Evolutionary conservation across 1,140 invertebrate species (phyloP), one percentile per base, ranked within the genome.

Genomic region (Drosophila gunungcola): DNA sequence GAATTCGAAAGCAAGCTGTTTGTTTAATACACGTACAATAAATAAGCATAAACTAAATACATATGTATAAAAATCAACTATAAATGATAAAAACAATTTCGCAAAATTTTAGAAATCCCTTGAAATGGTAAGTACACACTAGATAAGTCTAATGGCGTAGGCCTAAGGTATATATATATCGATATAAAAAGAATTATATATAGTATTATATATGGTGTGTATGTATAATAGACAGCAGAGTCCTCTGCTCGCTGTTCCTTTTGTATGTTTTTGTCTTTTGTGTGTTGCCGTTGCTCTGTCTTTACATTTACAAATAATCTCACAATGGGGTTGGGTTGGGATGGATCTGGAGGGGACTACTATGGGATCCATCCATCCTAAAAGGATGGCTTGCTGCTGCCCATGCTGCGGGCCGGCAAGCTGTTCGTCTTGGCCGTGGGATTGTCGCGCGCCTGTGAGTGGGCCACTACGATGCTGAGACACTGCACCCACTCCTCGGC

Each of bases 401-500:
- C 89, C 67, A 92, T 88, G 65, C 94, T 95, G 58, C 95, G 92
- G 0, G 95, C 95, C 2, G 95, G 95, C 77, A 95, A 92, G 67
- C 94, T 95, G 90, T 95, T 95, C 57, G 94, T 95, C 92, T 96
- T 95, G 27, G 94, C 94, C 29, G 84, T 92, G 13, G 95, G 95
- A 53, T 94, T 93, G 90, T 96, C 95, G 64, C 95, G 93, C 2
- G 96, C 94, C 83, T 96, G 95, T 16, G 96, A 97, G 92, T 97
- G 96, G 3, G 97, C 97, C 16, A 97, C 96, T 4, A 96, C 97
- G 75, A 98, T 97, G 77, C 96, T 97, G 43, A 98, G 93, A 92
- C 96, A 98, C 90, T 97, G 97, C 45, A 97, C 96, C 98, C 98
- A 99, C 92, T 98, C 96, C 92, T 98, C 97, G 10, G 97, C 97